A percentile compares a stretch with the other conserved stretches of the same genome.
Conservation (phyloP, 2,113 vertebrate species). For the Aix galericulata region DNA sequence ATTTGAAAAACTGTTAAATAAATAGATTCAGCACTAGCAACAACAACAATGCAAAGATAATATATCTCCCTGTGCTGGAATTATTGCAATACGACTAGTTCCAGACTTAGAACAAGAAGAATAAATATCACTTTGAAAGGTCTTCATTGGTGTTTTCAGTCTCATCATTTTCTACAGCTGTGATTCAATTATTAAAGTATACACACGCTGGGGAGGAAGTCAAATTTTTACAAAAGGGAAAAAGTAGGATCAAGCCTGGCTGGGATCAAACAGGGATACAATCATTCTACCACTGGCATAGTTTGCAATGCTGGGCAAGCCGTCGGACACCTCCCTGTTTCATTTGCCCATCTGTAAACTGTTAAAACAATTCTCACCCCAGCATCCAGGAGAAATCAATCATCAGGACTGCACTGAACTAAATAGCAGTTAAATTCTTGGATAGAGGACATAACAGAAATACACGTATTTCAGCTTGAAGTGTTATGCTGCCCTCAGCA, state of each 20-base stretch:
- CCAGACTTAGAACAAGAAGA: background rate
- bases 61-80: background rate
- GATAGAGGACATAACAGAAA: conserved; percentile 25
- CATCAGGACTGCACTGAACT: conserved; percentile 49
- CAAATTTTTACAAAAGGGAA: background rate
- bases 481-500: conserved; percentile 40
- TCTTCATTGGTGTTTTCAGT: background rate
- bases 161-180: background rate
- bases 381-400: conserved; percentile 63
- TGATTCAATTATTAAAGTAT: conserved; percentile 5
- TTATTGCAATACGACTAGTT: background rate
- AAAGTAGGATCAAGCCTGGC: background rate
- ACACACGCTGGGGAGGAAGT: background rate
- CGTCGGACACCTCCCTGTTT: conserved; percentile 45
- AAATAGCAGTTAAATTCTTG: conserved; percentile 37
- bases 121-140: conserved; percentile 13
- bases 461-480: conserved; percentile 47
- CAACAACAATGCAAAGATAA: background rate
- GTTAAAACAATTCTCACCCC: conserved; percentile 56
- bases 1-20: conserved; percentile 18
- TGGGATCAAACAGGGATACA: conserved; percentile 29
- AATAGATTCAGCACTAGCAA: background rate
- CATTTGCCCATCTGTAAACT: conserved; percentile 59
- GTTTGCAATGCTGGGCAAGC: conserved; percentile 34
- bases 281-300: conserved; percentile 50